Conservation (phyloP, 2,888 invertebrate genomes). For the Camptogramma bilineatum region DNA sequence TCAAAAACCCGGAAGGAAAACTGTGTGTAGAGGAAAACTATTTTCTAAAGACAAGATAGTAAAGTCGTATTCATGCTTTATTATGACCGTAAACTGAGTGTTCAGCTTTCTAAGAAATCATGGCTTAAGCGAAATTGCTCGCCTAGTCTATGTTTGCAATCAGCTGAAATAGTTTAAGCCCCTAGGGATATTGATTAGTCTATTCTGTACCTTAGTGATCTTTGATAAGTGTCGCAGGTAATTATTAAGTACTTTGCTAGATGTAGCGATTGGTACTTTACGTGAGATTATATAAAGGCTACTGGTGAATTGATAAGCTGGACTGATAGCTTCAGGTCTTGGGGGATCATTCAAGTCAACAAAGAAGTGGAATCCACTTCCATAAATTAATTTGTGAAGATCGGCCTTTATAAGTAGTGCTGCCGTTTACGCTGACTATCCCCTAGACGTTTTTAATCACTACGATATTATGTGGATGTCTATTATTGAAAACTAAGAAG, state of each 20-base stretch:
- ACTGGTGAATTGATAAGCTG: not conserved
- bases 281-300: slow-evolving; percentile 18
- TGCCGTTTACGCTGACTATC: no score
- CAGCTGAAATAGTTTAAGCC: slow-evolving; percentile 65
- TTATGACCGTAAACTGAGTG: not conserved
- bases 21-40: no score
- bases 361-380: no score
- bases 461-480: no score
- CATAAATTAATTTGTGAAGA: no score
- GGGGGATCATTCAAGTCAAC: not conserved
- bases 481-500: no score
- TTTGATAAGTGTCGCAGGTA: slow-evolving; percentile 57
- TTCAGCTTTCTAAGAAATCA: not conserved
- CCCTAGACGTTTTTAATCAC: no score
- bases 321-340: slow-evolving; percentile 3
- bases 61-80: not conserved
- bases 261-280: slow-evolving; percentile 19
- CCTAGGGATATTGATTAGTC: slow-evolving; percentile 72
- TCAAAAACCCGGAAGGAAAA: no score
- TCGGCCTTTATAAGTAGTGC: no score
- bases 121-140: slow-evolving; percentile 61
- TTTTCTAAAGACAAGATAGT: no score
- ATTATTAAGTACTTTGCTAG: slow-evolving; percentile 54
- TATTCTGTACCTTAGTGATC: slow-evolving; percentile 61
- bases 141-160: slow-evolving; percentile 74